These are phyloP conservation scores for Nysson spinosus DNA, from an alignment of 2,888 invertebrate genomes.

Conservation along the genomic window DNA sequence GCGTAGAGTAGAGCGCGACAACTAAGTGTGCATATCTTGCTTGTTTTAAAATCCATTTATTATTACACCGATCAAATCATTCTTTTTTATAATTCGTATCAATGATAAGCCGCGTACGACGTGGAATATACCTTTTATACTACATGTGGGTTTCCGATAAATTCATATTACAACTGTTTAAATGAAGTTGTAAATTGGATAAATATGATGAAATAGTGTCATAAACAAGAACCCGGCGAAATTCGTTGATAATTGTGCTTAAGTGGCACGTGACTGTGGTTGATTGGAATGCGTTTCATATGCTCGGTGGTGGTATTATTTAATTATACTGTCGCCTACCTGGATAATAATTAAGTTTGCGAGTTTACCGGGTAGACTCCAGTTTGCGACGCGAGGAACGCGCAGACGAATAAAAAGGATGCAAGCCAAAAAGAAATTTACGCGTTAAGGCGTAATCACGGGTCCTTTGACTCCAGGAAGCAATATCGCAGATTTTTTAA, in stretches of 20 bases:
- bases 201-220: too few species aligned
- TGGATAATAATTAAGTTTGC: slow-evolving; percentile 17
- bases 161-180: too few species aligned
- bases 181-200: too few species aligned
- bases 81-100: too few species aligned
- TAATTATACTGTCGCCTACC: not conserved
- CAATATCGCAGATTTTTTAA: slow-evolving; percentile 6
- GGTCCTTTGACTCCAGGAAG: not conserved
- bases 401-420: not conserved
- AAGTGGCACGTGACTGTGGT: not conserved
- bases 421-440: slow-evolving; percentile 5
- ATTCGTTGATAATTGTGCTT: not conserved
- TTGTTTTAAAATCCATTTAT: too few species aligned
- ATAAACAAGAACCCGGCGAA: too few species aligned
- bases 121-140: too few species aligned
- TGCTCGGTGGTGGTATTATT: not conserved
- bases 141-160: too few species aligned
- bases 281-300: not conserved
- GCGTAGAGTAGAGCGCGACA: too few species aligned
- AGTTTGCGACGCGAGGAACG: not conserved
- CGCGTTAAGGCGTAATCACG: slow-evolving; percentile 10
- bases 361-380: slow-evolving; percentile 28
- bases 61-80: too few species aligned
- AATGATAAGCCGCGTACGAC: too few species aligned
- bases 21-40: too few species aligned